Evolutionary conservation across 2,888 invertebrate genomes (phyloP), one percentile per base, ranked within the genome.

Genomic region (Dasysyrphus albostriatus): DNA sequence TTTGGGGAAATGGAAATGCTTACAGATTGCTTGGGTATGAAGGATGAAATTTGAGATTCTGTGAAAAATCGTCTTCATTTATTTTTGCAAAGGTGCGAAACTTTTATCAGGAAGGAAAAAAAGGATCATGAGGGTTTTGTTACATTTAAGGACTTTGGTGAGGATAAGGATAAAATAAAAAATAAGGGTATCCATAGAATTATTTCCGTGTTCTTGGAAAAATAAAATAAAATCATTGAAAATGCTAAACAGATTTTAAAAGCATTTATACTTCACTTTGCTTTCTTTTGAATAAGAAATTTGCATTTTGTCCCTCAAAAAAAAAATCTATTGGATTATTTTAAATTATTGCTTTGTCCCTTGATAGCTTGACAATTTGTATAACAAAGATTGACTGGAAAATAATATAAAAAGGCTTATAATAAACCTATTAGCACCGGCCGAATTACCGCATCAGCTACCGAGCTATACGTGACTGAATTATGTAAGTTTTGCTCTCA

Each of bases 1-100:
- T 59, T 19, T 39, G 59, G 59, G 59, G 24, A 59, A 59, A 59
- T 59, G 10, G 37, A 59, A 59, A 14, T 14, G 12, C 39, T 37
- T 34, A 6, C 3, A 54, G 14, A n/a, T 32, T 8, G 7, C 16
- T 14, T n/a, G 12, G 58, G 10, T 37, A 34, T 34, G 58, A 58
- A 34, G 16, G 34, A 34, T 16, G 16, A 34, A 34, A 58, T 37
- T 58, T 58, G 58, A 58, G 58, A 58, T 37, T 37, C 34, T 37
- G 34, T 37, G 34, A 37, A 54, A 54, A 54, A 32, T 54, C 37
- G 10, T 37, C 14, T 37, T 34, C 58, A 32, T 54, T 54, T 54
- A 54, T 54, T 54, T 32, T 58, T 58, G 16, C 34, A 10, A 58
- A 34, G 34, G 34, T 58, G 34, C 12, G 34, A 58, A 58, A 37